Conservation (phyloP, 2,113 vertebrate genomes). For the Rousettus leschenaultii region DNA sequence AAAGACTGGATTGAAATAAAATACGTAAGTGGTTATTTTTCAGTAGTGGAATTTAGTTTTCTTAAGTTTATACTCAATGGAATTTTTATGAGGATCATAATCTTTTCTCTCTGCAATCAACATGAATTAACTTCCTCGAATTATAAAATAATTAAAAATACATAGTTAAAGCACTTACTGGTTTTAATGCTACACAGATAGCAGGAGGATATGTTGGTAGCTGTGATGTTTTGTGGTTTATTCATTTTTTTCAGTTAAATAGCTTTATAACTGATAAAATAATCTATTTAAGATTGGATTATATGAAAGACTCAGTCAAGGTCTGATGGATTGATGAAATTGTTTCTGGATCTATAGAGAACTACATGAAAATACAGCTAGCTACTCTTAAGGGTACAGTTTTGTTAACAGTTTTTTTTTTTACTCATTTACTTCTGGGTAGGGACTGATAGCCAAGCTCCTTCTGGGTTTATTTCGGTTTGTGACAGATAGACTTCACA, state of each 20-base stretch:
- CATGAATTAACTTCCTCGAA: background rate
- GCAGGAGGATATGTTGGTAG: background rate
- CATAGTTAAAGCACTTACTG: background rate
- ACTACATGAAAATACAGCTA: background rate
- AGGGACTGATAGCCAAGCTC: background rate
- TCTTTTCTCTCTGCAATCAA: background rate
- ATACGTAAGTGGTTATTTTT: background rate
- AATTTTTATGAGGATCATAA: background rate
- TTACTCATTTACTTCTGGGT: background rate
- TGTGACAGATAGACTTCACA: background rate
- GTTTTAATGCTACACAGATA: background rate
- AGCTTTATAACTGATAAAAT: background rate
- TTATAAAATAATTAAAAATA: conserved; percentile 28
- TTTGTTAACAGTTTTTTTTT: background rate
- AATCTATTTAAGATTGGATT: background rate
- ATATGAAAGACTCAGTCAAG: background rate
- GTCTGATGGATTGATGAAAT: background rate
- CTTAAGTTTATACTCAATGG: background rate
- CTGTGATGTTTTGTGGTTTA: background rate
- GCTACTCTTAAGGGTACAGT: background rate
- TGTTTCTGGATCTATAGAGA: background rate
- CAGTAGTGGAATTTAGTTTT: background rate
- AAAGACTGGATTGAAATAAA: background rate
- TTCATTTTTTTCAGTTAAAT: background rate
- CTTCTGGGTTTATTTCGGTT: background rate